Percentiles rank a stretch among this genome's conserved stretches.
Evolutionary conservation across 1,140 invertebrate species (phyloP).

Genomic region (Leptinotarsa defecta): DNA sequence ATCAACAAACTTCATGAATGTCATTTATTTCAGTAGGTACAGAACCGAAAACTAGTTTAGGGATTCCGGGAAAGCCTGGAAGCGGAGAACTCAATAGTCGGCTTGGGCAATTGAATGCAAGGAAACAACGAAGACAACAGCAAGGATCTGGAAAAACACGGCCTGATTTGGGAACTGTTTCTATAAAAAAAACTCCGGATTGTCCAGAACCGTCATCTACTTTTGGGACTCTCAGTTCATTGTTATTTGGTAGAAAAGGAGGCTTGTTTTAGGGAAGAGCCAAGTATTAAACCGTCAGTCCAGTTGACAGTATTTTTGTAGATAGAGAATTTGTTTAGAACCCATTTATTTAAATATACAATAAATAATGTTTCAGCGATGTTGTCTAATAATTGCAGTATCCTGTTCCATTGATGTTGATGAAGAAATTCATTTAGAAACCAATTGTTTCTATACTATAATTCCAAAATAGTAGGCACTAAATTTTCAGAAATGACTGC

Average conservation of each 20-base stretch:
- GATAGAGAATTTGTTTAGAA: background rate
- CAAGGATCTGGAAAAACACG: slow-evolving; percentile 58
- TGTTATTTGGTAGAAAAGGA: slow-evolving; percentile 82
- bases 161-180: slow-evolving; percentile 63
- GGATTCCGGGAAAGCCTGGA: slow-evolving; percentile 62
- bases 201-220: slow-evolving; percentile 52
- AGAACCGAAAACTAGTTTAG: slow-evolving; percentile 48
- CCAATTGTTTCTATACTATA: too few species aligned
- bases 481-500: too few species aligned
- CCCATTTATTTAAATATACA: background rate
- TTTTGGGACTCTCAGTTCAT: slow-evolving; percentile 76
- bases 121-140: slow-evolving; percentile 54
- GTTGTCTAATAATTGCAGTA: too few species aligned
- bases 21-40: slow-evolving; percentile 31
- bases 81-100: slow-evolving; percentile 59
- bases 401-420: too few species aligned
- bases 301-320: background rate
- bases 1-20: background rate
- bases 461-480: too few species aligned
- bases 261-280: slow-evolving; percentile 67
- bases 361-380: background rate
- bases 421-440: too few species aligned
- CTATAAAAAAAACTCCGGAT: slow-evolving; percentile 54
- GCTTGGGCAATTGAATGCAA: slow-evolving; percentile 56
- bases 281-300: background rate